Evolutionary conservation across 2,797 vertebrate genomes (phyloP), one percentile per base, ranked within the genome.

Genomic region (Valencia hispanica): DNA sequence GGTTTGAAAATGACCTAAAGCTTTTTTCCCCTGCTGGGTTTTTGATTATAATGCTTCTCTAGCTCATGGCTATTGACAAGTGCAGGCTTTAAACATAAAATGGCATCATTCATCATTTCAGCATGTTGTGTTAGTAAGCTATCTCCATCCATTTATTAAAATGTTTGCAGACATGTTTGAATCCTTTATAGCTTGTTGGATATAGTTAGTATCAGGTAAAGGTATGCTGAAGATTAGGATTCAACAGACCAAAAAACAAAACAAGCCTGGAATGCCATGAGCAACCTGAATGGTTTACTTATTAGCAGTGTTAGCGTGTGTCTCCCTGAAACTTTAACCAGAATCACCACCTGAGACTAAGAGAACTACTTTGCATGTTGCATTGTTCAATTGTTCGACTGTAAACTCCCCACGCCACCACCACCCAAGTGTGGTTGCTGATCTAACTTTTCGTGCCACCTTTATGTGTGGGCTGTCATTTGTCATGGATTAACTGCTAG

Each of bases 401-500:
- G 17, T 22, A 36, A 7, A 27, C 18, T 30, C 25, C 18, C 3
- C 55, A n/a, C n/a, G n/a, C n/a, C n/a, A n/a, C n/a, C n/a, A 27
- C 51, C 47, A 10, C 55, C 55, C 5, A 17, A 18, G 55, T 18
- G 55, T 32, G 30, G 27, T 32, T 10, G 18, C 59, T 63, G 59
- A 34, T 10, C 59, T 36, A 63, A 32, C 1, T 22, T 59, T 59
- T 36, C 32, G 18, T 66, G 63, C 63, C 63, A 66, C 63, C 63
- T 66, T 66, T n/a, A 66, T 25, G 22, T 74, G 27, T 17, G 27
- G 9, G 59, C 27, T 65, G 65, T 34, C 57, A 18, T 84, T 83
- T 75, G 63, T 61, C 70, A 14, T 50, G 34, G 36, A 66, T 74
- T 30, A 78, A 84, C 63, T 65, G 59, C 75, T 70, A 27, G 74